Percentiles rank a stretch among this genome's conserved stretches.
phyloP scores from a whole-genome alignment of 1,140 invertebrate species.

The Hyposmocoma kahamanoa region DNA sequence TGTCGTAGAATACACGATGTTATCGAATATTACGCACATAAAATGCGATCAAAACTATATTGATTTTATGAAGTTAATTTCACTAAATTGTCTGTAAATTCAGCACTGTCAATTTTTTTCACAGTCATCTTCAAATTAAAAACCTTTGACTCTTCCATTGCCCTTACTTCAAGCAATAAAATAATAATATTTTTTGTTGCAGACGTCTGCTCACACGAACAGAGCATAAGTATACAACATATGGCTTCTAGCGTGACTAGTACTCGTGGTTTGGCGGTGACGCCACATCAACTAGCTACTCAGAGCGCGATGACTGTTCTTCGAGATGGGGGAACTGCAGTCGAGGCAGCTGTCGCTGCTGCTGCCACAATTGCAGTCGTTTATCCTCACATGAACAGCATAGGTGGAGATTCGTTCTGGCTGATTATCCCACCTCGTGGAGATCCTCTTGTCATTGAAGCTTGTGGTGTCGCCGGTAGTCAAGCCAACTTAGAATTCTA shows the following conservation, averaged over 20 bases:
- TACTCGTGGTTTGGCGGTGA: constrained; percentile 52
- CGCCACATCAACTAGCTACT: constrained; percentile 57
- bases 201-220: too few species aligned
- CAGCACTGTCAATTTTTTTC: too few species aligned
- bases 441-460: constrained; percentile 51
- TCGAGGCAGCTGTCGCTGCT: constrained; percentile 55
- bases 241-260: constrained; percentile 45
- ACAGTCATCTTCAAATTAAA: too few species aligned
- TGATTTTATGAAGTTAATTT: too few species aligned
- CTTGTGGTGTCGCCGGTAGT: constrained; percentile 49
- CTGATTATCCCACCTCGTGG: constrained; percentile 51
- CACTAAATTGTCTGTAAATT: too few species aligned
- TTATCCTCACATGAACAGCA: constrained; percentile 57
- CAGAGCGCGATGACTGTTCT: constrained; percentile 52
- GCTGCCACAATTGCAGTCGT: constrained; percentile 56
- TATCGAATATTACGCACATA: too few species aligned
- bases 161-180: too few species aligned
- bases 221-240: too few species aligned
- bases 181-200: too few species aligned
- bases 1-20: too few species aligned
- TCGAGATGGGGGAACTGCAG: constrained; percentile 50
- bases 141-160: too few species aligned
- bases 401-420: constrained; percentile 60
- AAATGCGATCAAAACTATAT: too few species aligned
- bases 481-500: constrained; percentile 41